Evolutionary conservation across 2,888 invertebrate genomes (phyloP), one percentile per base, ranked within the genome.

Genomic region (Pocota personata): DNA sequence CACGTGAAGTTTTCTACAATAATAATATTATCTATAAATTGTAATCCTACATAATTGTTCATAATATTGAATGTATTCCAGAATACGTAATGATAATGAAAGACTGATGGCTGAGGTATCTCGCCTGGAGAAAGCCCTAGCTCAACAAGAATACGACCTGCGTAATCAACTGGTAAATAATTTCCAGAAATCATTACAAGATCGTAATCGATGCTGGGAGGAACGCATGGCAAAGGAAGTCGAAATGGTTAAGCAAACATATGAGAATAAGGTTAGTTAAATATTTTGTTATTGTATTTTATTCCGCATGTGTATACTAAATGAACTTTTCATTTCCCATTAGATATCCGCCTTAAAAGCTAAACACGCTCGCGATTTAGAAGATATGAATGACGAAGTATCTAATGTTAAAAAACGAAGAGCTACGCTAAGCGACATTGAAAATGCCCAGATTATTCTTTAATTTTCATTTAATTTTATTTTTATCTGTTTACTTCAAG

Each of bases 111-210:
- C 55, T 19, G 69, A 88, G 32, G 46, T 79, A 0, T 10, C 58
- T 2, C 60, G 64, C 1, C 82, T 89, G 14, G 66, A 88, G 10
- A 82, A 88, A 30, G 82, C 88, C 40, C 50, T 82, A 3, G 19
- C 52, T 0, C 71, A 88, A 50, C 88, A 87, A 66, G 92, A 92
- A 83, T 88, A 89, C 43, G 87, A 88, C 21, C 52, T 92, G 21
- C 90, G 92, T 7, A 90, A 90, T 40, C 88, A 91, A 37, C 73
- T 92, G 0, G 90, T 90, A 0, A 91, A 90, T 7, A 87, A 88
- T 2, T 91, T 89, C 21, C 88, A 91, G 50, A 88, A 88, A 50
- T 89, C 82, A 2, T 46, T 90, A 8, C 72, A 88, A 27, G 80
- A 88, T 2, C 89, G 88, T 16, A 82, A 89, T 2, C 88, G 88